A percentile compares a stretch with the other conserved stretches of the same genome.
phyloP scores from a whole-genome alignment of 2,888 invertebrate genomes.

The Amphiduros pacificus region DNA sequence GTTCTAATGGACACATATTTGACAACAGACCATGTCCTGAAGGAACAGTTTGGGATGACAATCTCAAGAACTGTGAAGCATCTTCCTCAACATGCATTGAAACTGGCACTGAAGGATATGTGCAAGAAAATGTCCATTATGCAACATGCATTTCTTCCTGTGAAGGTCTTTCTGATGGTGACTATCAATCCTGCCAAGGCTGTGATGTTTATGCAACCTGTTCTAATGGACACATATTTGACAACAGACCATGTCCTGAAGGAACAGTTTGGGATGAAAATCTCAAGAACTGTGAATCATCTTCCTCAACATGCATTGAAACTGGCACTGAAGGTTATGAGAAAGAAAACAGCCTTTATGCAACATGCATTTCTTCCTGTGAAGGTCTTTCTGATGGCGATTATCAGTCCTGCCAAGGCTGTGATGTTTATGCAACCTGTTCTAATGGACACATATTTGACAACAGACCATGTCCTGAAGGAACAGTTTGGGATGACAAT shows the following conservation, averaged over 20 bases:
- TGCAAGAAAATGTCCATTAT: too few species aligned
- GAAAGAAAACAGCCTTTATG: too few species aligned
- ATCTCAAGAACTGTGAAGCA: constrained; percentile 32
- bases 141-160: constrained; percentile 26
- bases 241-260: constrained; percentile 4
- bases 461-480: constrained; percentile 5
- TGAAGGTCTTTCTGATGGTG: constrained; percentile 25
- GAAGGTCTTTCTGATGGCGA: constrained; percentile 7
- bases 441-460: background rate
- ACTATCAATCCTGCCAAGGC: constrained; percentile 36
- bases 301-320: constrained; percentile 4
- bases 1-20: background rate
- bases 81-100: constrained; percentile 33
- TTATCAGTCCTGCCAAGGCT: constrained; percentile 33
- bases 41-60: constrained; percentile 36
- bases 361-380: constrained; percentile 1
- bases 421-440: constrained; percentile 27
- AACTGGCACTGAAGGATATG: too few species aligned
- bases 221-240: constrained; percentile 31
- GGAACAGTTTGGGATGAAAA: background rate
- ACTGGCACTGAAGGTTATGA: too few species aligned
- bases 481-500: constrained; percentile 19
- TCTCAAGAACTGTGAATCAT: background rate
- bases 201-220: constrained; percentile 38
- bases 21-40: constrained; percentile 30